Evolutionary conservation across 2,113 vertebrate genomes (phyloP), one percentile per base, ranked within the genome.

Genomic region (Poecile atricapillus): DNA sequence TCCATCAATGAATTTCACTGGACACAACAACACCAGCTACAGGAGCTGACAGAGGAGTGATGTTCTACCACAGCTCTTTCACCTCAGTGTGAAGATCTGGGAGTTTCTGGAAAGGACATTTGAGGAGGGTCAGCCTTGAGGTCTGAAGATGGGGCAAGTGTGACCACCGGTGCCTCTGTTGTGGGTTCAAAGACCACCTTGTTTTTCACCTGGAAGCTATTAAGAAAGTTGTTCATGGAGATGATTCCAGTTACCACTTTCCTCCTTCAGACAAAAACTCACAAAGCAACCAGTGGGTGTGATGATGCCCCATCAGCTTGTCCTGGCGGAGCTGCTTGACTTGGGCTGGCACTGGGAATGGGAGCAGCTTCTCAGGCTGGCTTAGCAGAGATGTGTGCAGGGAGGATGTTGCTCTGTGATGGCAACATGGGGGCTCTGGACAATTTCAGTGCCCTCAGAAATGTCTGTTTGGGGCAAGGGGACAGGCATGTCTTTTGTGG

Each of bases 11-110:
- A 39, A 5, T 77, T 33, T 70, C 63, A 39, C 21, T 17, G 25
- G 33, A 20, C 53, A 46, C 0, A 0, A 35, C 0, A 6, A 22
- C 1, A 11, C 11, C 2, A 2, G 20, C 53, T 43, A 15, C 20
- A 11, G 55, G 63, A 69, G 31, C 41, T 82, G 73, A 18, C 0
- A 0, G 10, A 69, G 35, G 23, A 75, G 20, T 5, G 6, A 24
- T 73, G 6, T 58, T 75, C 58, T 47, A 55, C 64, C 30, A n/a
- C 9, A 59, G 52, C 25, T 64, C 19, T 41, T 83, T 76, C 71
- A 49, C 12, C 25, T 20, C 25, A 21, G n/a, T 0, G 0, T 16
- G 24, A 47, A 30, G 31, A 44, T 22, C 37, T 62, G 63, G 11
- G 18, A 46, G 20, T 49, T 74, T 70, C 23, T 53, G 65, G n/a